phyloP scores from a whole-genome alignment of 1,140 invertebrate genomes.

The Calephelis virginiensis region DNA sequence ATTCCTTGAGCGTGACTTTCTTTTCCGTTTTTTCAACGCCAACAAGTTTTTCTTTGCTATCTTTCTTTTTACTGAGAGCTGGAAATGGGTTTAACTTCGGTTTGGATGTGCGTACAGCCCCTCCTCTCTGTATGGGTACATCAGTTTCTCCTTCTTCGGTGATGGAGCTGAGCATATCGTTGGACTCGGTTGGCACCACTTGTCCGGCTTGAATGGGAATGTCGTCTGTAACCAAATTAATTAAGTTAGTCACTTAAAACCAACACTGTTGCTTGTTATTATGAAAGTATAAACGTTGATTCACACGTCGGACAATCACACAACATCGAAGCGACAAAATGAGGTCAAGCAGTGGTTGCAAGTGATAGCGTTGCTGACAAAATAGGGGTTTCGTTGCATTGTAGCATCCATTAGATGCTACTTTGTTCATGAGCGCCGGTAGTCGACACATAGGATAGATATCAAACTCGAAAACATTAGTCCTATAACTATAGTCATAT shows the following conservation, averaged over 20 bases:
- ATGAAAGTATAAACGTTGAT: too few species aligned
- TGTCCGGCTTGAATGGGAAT: constrained; percentile 75
- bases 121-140: constrained; percentile 62
- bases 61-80: constrained; percentile 74
- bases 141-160: constrained; percentile 72
- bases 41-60: constrained; percentile 59
- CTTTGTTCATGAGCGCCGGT: too few species aligned
- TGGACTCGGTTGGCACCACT: constrained; percentile 55
- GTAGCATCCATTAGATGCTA: too few species aligned
- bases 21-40: constrained; percentile 48
- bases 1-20: constrained; percentile 66
- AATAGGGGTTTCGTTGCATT: too few species aligned
- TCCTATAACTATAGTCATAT: too few species aligned
- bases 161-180: constrained; percentile 71
- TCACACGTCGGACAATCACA: too few species aligned
- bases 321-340: too few species aligned
- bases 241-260: background rate
- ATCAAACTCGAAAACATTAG: too few species aligned
- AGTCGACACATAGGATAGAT: too few species aligned
- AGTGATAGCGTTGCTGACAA: too few species aligned
- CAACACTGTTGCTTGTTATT: too few species aligned
- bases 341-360: too few species aligned
- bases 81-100: constrained; percentile 69
- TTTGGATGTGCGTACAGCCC: constrained; percentile 63
- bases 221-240: constrained; percentile 63